Percentiles rank a stretch among this genome's conserved stretches.
phyloP scores from a whole-genome alignment of 1,140 invertebrate species.

The Drosophila seguyi region DNA sequence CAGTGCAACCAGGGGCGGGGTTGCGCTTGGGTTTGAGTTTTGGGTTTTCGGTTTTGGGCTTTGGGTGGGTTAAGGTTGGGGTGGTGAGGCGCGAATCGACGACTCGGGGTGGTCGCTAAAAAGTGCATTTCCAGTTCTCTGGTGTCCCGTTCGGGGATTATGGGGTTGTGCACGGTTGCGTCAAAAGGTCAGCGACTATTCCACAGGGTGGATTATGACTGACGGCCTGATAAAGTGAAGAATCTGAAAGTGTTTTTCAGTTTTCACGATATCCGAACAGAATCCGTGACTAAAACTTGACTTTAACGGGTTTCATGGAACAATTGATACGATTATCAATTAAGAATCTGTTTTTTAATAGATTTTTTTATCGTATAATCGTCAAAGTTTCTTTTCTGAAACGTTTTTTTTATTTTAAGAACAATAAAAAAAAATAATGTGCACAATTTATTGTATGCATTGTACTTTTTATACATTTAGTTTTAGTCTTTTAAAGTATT shows the following conservation, averaged over 20 bases:
- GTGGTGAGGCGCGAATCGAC: conserved; percentile 45
- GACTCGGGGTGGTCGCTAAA: conserved; percentile 26
- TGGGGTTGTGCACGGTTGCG: conserved; percentile 37
- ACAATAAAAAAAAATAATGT: too few species aligned
- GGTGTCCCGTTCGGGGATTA: conserved; percentile 35
- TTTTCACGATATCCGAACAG: neutral
- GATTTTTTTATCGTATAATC: neutral
- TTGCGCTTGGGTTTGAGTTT: conserved; percentile 6
- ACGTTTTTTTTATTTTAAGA: too few species aligned
- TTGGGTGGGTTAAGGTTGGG: conserved; percentile 35
- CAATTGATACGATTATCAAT: conserved; percentile 5
- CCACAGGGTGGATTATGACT: conserved; percentile 37
- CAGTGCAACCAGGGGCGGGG: conserved; percentile 34
- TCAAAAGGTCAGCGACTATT: conserved; percentile 39
- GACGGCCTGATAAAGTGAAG: neutral
- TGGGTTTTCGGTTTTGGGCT: neutral
- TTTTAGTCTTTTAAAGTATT: too few species aligned
- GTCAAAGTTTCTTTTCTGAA: too few species aligned
- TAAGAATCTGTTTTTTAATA: too few species aligned
- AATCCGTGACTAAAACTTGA: conserved; percentile 12
- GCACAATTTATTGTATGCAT: too few species aligned
- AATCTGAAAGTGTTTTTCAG: neutral
- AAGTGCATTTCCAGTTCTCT: conserved; percentile 52
- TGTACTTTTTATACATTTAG: too few species aligned
- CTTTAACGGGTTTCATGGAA: conserved; percentile 8